A percentile compares a stretch with the other conserved stretches of the same genome.
Conservation (phyloP, 92 coral and sea anemone genomes). For the Bergia sp. region DNA sequence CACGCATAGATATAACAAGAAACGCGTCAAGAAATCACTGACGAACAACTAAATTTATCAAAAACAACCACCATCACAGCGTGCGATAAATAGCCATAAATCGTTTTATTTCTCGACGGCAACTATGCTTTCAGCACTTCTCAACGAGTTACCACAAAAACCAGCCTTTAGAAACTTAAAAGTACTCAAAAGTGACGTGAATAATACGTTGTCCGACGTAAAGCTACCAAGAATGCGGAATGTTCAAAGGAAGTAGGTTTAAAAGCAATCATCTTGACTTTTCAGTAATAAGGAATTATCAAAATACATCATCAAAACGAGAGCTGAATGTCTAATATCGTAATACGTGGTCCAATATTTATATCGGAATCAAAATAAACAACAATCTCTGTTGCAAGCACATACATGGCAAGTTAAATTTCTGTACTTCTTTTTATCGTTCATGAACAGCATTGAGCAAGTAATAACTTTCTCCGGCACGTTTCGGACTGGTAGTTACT, state of each 20-base stretch:
- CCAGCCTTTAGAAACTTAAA: constrained; percentile 26
- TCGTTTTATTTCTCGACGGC: not conserved
- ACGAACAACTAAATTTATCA: not conserved
- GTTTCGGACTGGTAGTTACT: not conserved
- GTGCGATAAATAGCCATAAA: not conserved
- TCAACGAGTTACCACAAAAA: constrained; percentile 28
- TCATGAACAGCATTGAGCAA: not conserved
- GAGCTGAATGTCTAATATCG: not conserved
- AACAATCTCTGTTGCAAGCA: not conserved
- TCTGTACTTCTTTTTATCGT: not conserved
- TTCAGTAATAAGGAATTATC: not conserved
- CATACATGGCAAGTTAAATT: not conserved
- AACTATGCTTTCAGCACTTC: constrained; percentile 36
- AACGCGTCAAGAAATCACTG: not conserved
- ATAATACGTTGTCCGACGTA: constrained; percentile 31
- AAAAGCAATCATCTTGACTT: constrained; percentile 1
- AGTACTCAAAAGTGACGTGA: constrained; percentile 47
- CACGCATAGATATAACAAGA: not conserved
- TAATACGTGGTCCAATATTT: not conserved
- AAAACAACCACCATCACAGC: not conserved
- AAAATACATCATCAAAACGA: not conserved
- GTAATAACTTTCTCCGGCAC: not conserved
- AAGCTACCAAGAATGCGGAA: constrained; percentile 9
- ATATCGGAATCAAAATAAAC: not conserved
- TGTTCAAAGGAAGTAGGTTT: not conserved